Conservation (phyloP, 2,797 vertebrate species). For the Hypotaenidia philippensis region DNA sequence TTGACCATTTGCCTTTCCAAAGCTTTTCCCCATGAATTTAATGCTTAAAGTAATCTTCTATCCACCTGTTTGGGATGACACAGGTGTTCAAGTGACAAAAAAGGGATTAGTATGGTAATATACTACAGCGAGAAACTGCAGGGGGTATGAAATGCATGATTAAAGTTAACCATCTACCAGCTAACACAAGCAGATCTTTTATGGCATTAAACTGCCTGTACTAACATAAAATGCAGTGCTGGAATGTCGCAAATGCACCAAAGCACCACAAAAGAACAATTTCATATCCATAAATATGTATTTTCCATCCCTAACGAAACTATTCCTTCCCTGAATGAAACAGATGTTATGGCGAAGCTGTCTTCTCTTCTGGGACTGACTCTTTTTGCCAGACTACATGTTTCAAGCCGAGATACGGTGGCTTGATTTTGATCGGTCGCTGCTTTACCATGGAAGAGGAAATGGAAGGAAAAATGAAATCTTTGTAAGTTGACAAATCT, state of each 20-base stretch:
- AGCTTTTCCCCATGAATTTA: neutral
- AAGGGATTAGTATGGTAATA: neutral
- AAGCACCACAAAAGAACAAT: neutral
- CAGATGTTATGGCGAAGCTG: constrained; percentile 31
- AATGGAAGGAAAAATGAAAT: neutral
- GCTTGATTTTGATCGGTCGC: neutral
- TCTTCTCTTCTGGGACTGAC: neutral
- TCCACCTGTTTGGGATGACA: neutral
- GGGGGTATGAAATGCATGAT: neutral
- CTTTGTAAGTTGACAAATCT: neutral
- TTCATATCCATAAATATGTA: constrained; percentile 33
- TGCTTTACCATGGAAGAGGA: neutral
- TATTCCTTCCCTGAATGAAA: constrained; percentile 27
- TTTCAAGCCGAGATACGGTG: neutral
- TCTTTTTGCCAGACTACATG: neutral
- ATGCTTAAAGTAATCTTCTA: neutral
- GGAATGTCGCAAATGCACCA: constrained; percentile 39
- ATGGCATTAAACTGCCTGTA: neutral
- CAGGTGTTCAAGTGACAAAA: neutral
- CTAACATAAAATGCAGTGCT: constrained; percentile 11
- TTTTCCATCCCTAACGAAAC: constrained; percentile 49
- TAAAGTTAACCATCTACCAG: constrained; percentile 9
- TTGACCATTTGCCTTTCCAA: neutral
- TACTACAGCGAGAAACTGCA: neutral
- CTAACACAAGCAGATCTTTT: neutral